Evolutionary conservation across 2,797 vertebrate species (phyloP).

Genomic region (Tapirus indicus): DNA sequence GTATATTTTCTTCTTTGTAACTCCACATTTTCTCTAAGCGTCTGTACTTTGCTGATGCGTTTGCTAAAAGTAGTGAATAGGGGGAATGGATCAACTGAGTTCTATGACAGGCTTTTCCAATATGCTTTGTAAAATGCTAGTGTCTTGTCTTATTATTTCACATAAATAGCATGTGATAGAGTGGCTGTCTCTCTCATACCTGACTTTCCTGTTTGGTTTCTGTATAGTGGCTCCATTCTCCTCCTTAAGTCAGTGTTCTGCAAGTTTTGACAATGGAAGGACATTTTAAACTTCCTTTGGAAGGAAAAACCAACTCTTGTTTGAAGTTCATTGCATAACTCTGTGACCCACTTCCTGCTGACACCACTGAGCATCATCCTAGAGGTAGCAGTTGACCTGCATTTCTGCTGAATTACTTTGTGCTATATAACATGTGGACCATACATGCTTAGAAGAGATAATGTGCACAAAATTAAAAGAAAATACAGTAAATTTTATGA

Average conservation of each 20-base stretch:
- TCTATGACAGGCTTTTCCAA: background rate
- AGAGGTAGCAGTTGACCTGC: background rate
- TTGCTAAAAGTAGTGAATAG: background rate
- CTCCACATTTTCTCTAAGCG: background rate
- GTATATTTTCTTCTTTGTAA: background rate
- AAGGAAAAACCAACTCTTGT: background rate
- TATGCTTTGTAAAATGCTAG: background rate
- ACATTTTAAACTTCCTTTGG: background rate
- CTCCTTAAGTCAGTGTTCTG: background rate
- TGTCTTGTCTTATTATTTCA: background rate
- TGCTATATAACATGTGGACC: background rate
- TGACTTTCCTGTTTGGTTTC: background rate
- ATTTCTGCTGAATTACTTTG: conserved; percentile 20
- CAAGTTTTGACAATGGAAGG: background rate
- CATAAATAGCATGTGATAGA: background rate
- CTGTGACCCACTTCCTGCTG: background rate
- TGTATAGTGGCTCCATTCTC: background rate
- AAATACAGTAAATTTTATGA: background rate
- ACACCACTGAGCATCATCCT: background rate
- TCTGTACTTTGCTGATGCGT: background rate
- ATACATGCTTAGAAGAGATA: background rate
- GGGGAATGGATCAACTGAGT: background rate
- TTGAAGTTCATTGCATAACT: background rate
- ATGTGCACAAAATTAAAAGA: background rate
- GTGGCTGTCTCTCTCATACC: background rate